phyloP scores from a whole-genome alignment of 2,113 vertebrate species.

The Oncorhynchus clarkii region DNA sequence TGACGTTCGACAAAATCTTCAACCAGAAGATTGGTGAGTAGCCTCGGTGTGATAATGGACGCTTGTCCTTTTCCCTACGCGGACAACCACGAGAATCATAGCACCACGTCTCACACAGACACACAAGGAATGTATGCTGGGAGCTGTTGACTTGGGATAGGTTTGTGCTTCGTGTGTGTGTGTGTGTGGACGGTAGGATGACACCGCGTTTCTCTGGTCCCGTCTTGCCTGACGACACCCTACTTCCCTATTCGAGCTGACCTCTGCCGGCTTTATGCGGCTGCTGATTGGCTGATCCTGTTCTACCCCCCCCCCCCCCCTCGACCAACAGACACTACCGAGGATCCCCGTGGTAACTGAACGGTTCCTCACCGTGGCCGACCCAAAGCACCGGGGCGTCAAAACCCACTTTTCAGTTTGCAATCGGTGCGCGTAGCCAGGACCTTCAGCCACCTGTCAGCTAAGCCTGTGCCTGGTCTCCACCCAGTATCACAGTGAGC shows the following conservation, averaged over 20 bases:
- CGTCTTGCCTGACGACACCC: not conserved
- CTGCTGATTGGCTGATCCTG: not conserved
- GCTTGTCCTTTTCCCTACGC: not conserved
- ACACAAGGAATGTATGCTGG: too few relatives aligned
- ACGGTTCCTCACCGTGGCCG: not conserved
- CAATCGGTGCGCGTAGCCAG: too few relatives aligned
- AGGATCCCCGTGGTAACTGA: not conserved
- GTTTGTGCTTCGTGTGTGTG: not conserved
- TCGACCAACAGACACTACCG: not conserved
- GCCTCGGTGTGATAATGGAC: not conserved
- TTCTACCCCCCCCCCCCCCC: not conserved
- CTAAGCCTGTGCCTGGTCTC: too few relatives aligned
- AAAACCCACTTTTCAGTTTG: too few relatives aligned
- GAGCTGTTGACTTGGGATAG: not conserved
- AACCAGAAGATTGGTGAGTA: constrained; percentile 96
- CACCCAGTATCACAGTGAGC: constrained; percentile 10
- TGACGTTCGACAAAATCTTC: constrained; percentile 98
- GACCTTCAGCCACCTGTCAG: too few relatives aligned
- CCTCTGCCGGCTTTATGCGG: not conserved
- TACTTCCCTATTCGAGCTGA: not conserved
- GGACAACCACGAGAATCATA: not conserved
- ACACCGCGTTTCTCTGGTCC: not conserved
- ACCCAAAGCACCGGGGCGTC: too few relatives aligned
- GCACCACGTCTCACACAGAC: too few relatives aligned
- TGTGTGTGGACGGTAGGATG: not conserved